Conservation (phyloP, 2,888 invertebrate species). For the Brachyopa scutellaris region DNA sequence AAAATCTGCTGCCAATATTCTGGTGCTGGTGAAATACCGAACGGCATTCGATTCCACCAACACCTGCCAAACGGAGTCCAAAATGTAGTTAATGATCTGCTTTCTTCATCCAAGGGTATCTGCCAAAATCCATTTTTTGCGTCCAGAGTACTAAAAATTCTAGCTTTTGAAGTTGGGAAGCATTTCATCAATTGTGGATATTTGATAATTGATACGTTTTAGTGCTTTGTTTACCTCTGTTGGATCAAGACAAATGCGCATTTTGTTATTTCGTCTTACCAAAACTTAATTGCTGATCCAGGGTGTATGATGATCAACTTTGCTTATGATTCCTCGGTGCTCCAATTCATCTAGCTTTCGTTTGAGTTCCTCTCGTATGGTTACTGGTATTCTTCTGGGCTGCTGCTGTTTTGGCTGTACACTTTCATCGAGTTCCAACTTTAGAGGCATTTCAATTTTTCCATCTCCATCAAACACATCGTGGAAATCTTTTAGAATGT, state of each 20-base stretch:
- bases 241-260: slow-evolving; percentile 31
- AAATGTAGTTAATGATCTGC: slow-evolving; percentile 76
- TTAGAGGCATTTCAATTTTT: background rate
- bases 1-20: background rate
- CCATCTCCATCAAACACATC: background rate
- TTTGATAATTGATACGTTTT: slow-evolving; percentile 11
- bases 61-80: slow-evolving; percentile 69
- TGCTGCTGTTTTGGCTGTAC: slow-evolving; percentile 5
- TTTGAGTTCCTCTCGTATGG: background rate
- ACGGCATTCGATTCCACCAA: slow-evolving; percentile 36
- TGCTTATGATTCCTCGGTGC: slow-evolving; percentile 8
- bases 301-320: slow-evolving; percentile 14
- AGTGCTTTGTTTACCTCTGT: slow-evolving; percentile 30
- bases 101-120: slow-evolving; percentile 73
- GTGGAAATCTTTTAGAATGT: background rate
- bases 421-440: background rate
- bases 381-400: slow-evolving; percentile 1
- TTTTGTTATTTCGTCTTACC: slow-evolving; percentile 24
- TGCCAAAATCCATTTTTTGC: slow-evolving; percentile 71
- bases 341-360: slow-evolving; percentile 7
- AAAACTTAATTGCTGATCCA: slow-evolving; percentile 36
- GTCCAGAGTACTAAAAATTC: slow-evolving; percentile 63
- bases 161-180: slow-evolving; percentile 15
- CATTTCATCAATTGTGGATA: slow-evolving; percentile 34
- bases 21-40: slow-evolving; percentile 12